phyloP scores from a whole-genome alignment of 2,888 invertebrate species.

The Caenorhabditis angaria region DNA sequence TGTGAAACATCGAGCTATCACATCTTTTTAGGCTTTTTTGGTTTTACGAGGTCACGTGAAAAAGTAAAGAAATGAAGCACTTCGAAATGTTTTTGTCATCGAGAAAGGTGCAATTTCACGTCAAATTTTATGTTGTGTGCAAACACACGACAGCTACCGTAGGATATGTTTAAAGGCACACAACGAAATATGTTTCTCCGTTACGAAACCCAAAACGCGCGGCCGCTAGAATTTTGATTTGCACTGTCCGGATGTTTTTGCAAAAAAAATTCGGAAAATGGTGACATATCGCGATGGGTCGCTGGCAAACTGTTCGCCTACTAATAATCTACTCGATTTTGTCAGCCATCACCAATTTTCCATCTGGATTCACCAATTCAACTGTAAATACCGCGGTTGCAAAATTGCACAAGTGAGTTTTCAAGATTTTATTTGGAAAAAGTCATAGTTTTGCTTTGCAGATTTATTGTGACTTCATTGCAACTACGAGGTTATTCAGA shows the following conservation, averaged over 20 bases:
- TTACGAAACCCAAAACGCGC: background rate
- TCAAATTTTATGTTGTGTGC: background rate
- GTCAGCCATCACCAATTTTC: conserved; percentile 67
- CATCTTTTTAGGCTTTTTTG: background rate
- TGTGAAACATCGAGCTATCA: too few species aligned
- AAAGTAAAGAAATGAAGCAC: background rate
- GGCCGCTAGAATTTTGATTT: background rate
- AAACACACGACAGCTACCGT: too few species aligned
- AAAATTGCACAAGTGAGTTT: conserved; percentile 47
- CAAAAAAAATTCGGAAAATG: too few species aligned
- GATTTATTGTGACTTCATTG: conserved; percentile 58
- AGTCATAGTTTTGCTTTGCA: conserved; percentile 11
- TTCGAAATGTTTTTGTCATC: background rate
- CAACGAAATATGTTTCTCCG: too few species aligned
- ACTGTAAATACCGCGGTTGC: conserved; percentile 67
- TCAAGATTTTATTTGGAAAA: background rate
- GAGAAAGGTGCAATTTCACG: background rate
- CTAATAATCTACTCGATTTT: conserved; percentile 57
- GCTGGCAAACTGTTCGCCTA: conserved; percentile 46
- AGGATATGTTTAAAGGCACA: too few species aligned
- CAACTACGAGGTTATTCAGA: conserved; percentile 42
- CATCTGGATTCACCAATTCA: conserved; percentile 67
- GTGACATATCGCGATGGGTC: background rate
- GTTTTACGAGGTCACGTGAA: background rate
- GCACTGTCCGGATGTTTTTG: background rate